phyloP scores from a whole-genome alignment of 1,140 invertebrate species.

The Acromyrmex echinatior region DNA sequence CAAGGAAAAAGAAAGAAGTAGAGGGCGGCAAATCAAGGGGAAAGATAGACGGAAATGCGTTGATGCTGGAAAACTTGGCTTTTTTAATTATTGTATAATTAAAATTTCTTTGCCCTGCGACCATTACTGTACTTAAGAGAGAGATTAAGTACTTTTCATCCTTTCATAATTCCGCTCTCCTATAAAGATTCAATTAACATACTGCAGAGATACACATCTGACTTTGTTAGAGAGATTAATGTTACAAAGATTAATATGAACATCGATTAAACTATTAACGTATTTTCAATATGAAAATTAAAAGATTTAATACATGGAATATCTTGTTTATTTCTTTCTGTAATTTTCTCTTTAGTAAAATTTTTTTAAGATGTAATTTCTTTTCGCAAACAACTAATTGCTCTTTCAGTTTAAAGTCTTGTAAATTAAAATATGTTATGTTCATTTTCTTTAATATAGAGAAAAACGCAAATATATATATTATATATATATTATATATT shows the following conservation, averaged over 20 bases:
- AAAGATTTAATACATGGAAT: background rate
- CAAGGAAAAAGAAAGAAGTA: constrained; percentile 41
- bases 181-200: constrained; percentile 17
- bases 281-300: background rate
- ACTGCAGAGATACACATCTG: background rate
- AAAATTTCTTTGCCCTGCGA: constrained; percentile 63
- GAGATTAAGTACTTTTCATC: constrained; percentile 39
- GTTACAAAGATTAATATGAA: background rate
- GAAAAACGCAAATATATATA: background rate
- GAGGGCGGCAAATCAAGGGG: constrained; percentile 11
- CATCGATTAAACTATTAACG: background rate
- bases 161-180: background rate
- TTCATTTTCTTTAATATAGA: background rate
- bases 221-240: background rate
- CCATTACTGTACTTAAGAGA: constrained; percentile 20
- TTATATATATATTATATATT: background rate
- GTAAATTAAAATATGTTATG: background rate
- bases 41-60: constrained; percentile 29
- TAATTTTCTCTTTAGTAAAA: background rate
- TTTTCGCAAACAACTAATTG: background rate
- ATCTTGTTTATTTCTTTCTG: background rate
- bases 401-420: background rate
- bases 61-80: constrained; percentile 69
- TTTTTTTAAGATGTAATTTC: background rate
- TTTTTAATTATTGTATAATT: constrained; percentile 83